A percentile compares a stretch with the other conserved stretches of the same genome.
These are phyloP conservation scores for Chirona hameri DNA, from an alignment of 2,888 invertebrate genomes.

Conservation along the genomic window DNA sequence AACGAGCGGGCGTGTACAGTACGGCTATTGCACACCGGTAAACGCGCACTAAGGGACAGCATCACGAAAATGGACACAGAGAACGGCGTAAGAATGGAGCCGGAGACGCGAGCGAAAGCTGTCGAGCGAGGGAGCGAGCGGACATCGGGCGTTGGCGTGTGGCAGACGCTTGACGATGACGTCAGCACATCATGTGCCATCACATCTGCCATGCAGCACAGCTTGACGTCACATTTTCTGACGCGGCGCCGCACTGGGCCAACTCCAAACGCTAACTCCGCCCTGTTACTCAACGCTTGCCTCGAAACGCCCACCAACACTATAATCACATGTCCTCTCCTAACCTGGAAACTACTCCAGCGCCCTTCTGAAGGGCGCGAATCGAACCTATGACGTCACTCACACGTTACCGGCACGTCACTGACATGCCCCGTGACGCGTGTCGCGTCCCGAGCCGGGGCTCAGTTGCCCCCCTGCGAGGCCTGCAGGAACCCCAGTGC, in stretches of 20 bases:
- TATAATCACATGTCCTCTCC: neutral
- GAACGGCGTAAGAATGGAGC: neutral
- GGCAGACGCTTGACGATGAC: too few relatives aligned
- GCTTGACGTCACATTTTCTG: too few relatives aligned
- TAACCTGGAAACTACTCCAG: neutral
- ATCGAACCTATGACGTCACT: too few relatives aligned
- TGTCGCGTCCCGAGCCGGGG: neutral
- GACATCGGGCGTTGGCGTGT: neutral
- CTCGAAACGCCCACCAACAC: neutral
- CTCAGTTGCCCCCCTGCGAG: neutral
- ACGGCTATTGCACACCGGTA: neutral
- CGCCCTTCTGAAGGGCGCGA: neutral
- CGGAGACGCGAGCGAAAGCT: neutral
- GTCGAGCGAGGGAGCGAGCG: neutral
- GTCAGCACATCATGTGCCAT: too few relatives aligned
- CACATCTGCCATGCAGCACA: too few relatives aligned
- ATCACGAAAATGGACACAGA: neutral
- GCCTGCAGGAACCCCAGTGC: conserved; percentile 49
- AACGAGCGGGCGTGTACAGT: neutral
- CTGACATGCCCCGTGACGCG: neutral
- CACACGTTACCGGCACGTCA: too few relatives aligned
- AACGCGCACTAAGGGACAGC: neutral
- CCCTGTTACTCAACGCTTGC: neutral
- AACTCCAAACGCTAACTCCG: too few relatives aligned
- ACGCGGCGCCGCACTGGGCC: too few relatives aligned